A percentile compares a stretch with the other conserved stretches of the same genome.
Conservation (phyloP, 2,797 vertebrate species). For the Myotis daubentonii region DNA sequence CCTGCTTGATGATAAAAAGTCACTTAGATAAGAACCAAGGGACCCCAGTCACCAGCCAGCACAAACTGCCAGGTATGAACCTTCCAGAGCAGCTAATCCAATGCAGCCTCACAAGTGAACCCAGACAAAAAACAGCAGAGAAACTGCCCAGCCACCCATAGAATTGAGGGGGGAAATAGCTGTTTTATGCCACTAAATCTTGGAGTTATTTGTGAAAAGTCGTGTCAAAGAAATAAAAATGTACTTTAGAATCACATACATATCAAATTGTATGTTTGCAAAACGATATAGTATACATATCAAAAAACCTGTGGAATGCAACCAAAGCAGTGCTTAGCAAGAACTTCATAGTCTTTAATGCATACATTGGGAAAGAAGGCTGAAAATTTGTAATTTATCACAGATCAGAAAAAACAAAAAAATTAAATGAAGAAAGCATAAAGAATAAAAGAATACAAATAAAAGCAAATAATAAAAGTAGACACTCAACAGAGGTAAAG, state of each 20-base stretch:
- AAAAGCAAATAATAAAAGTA: neutral
- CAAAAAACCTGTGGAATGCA: neutral
- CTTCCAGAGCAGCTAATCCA: neutral
- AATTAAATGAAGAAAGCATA: neutral
- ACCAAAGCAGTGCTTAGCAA: neutral
- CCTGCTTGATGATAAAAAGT: neutral
- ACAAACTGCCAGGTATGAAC: neutral
- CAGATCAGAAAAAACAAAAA: constrained; percentile 24
- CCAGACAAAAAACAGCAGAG: neutral
- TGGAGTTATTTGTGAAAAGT: neutral
- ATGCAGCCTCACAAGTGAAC: neutral
- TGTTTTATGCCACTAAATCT: neutral
- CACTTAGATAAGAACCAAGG: neutral
- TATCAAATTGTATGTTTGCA: neutral
- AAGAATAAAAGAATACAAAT: constrained; percentile 25
- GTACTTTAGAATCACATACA: neutral
- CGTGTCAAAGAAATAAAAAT: neutral
- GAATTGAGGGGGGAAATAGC: neutral
- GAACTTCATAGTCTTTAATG: neutral
- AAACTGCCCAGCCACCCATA: neutral
- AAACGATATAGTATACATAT: neutral
- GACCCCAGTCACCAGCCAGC: neutral
- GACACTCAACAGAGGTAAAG: neutral
- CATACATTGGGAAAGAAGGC: neutral
- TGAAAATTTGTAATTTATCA: neutral